These are phyloP conservation scores for Numenius phaeopus DNA, from an alignment of 2,797 vertebrate genomes.

Conservation along the genomic window DNA sequence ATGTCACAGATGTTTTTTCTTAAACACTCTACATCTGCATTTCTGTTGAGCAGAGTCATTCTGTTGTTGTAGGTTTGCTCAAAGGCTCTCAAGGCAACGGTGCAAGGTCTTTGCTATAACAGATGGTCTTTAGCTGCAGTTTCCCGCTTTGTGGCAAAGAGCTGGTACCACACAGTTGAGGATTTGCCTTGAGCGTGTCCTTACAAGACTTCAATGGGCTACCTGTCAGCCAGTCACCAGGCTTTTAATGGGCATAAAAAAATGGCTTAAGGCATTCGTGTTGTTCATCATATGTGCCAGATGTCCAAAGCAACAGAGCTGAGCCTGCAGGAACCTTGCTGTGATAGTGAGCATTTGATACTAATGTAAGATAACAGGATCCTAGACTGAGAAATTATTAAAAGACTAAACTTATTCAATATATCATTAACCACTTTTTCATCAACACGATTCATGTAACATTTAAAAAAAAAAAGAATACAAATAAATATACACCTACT, in stretches of 20 bases:
- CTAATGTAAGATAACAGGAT: not conserved
- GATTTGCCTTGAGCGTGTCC: conserved; percentile 10
- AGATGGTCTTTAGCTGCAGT: conserved; percentile 23
- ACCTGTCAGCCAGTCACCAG: conserved; percentile 33
- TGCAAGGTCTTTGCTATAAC: not conserved
- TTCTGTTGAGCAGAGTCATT: not conserved
- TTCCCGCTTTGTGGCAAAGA: not conserved
- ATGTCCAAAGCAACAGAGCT: conserved; percentile 2
- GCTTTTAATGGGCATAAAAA: not conserved
- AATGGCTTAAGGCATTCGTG: conserved; percentile 7
- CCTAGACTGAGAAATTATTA: not conserved
- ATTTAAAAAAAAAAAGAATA: not conserved
- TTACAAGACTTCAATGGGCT: conserved; percentile 12
- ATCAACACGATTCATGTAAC: not conserved
- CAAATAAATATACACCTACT: not conserved
- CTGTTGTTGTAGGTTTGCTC: not conserved
- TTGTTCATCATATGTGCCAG: conserved; percentile 32
- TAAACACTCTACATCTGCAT: not conserved
- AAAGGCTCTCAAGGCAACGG: not conserved
- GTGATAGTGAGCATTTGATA: not conserved
- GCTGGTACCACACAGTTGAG: not conserved
- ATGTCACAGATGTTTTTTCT: not conserved
- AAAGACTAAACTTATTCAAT: not conserved
- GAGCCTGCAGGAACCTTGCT: not conserved
- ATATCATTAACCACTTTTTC: not conserved